A percentile compares a stretch with the other conserved stretches of the same genome.
phyloP scores from a whole-genome alignment of 2,113 vertebrate species.

The Bubo blakistoni region DNA sequence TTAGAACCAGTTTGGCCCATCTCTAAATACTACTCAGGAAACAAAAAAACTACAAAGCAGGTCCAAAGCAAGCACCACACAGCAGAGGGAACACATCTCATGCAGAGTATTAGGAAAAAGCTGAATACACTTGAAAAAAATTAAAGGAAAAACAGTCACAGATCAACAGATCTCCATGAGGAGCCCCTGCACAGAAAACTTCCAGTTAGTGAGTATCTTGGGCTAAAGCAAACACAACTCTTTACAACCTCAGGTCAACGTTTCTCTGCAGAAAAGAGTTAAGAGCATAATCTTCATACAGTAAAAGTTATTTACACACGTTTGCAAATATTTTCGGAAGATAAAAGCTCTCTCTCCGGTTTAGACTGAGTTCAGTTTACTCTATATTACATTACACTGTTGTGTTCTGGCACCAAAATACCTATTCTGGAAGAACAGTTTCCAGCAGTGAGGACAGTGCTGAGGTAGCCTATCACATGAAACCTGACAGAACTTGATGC shows the following conservation, averaged over 20 bases:
- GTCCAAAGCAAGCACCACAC: slow-evolving; percentile 39
- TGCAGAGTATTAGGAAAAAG: slow-evolving; percentile 67
- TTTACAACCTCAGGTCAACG: slow-evolving; percentile 7
- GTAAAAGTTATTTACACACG: neutral
- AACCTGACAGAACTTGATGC: neutral
- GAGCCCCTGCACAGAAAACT: slow-evolving; percentile 37
- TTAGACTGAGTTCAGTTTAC: neutral
- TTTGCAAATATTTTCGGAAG: neutral
- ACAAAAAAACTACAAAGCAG: slow-evolving; percentile 28
- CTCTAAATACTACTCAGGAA: slow-evolving; percentile 3
- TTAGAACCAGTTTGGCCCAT: slow-evolving; percentile 43
- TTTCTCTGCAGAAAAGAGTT: slow-evolving; percentile 34
- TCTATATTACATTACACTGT: neutral
- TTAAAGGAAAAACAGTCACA: slow-evolving; percentile 56
- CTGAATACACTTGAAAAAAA: slow-evolving; percentile 53
- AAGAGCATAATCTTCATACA: neutral
- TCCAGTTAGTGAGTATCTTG: slow-evolving; percentile 33
- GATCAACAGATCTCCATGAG: slow-evolving; percentile 57
- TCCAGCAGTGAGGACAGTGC: neutral
- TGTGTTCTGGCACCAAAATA: neutral
- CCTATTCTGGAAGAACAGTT: neutral
- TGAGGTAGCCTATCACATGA: neutral
- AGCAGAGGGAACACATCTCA: slow-evolving; percentile 62
- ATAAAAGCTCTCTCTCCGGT: neutral
- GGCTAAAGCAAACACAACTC: slow-evolving; percentile 12